Evolutionary conservation across 1,140 invertebrate genomes (phyloP).

Genomic region (Cephus cinctus): DNA sequence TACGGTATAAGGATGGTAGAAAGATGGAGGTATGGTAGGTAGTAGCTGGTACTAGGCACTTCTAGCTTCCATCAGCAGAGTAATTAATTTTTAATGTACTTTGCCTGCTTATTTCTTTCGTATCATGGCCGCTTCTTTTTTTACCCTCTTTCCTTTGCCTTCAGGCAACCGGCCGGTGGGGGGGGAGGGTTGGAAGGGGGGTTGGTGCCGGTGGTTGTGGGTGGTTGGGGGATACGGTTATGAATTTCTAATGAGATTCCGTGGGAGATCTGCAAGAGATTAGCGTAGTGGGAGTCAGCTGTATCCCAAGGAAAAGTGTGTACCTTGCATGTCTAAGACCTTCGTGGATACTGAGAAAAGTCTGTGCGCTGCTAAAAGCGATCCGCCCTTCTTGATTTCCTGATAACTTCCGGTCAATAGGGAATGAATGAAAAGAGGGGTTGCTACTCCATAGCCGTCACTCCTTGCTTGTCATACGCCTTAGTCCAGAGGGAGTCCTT

Average conservation of each 20-base stretch:
- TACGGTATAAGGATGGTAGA: no score
- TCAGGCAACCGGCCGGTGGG: conserved; percentile 20
- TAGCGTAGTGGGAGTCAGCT: conserved; percentile 35
- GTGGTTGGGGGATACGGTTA: conserved; percentile 45
- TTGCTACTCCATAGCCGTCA: no score
- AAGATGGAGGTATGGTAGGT: no score
- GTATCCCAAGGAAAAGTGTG: conserved; percentile 33
- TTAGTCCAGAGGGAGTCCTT: no score
- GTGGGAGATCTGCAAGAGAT: conserved; percentile 55
- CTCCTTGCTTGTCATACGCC: no score
- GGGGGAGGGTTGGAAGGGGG: conserved; percentile 11
- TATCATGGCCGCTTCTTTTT: conserved; percentile 42
- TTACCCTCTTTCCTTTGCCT: conserved; percentile 24
- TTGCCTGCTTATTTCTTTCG: conserved; percentile 57
- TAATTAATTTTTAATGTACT: conserved; percentile 60
- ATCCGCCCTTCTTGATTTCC: conserved; percentile 2
- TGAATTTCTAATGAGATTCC: conserved; percentile 59
- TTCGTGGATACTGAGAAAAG: conserved; percentile 34
- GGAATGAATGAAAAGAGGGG: no score
- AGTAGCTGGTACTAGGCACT: conserved; percentile 49
- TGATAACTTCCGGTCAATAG: no score
- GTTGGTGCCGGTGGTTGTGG: conserved; percentile 16
- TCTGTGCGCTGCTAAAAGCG: no score
- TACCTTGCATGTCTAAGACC: conserved; percentile 40
- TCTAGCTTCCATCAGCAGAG: conserved; percentile 57